phyloP scores from a whole-genome alignment of 1,140 invertebrate genomes.

The Meloidogyne chitwoodi region DNA sequence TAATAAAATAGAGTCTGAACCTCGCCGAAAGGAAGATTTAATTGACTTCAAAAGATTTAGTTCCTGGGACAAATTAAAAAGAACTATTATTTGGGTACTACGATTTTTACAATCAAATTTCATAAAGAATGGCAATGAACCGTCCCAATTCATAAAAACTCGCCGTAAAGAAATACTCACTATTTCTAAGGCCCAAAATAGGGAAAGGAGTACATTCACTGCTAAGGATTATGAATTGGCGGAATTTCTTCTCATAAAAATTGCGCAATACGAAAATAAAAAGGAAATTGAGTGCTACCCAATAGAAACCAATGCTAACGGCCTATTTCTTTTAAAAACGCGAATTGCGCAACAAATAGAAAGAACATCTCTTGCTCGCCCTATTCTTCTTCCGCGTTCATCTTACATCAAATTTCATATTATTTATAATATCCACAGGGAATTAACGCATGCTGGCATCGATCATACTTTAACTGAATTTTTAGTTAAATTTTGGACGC shows the following conservation, averaged over 20 bases:
- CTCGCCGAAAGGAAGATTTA: neutral
- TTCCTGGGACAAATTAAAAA: neutral
- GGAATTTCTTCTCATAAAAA: too few species aligned
- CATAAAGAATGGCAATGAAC: too few species aligned
- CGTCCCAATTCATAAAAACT: too few species aligned
- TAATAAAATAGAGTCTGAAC: too few species aligned
- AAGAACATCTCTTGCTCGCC: too few species aligned
- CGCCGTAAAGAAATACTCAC: too few species aligned
- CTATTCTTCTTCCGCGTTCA: neutral
- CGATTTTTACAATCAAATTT: too few species aligned
- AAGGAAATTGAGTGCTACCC: neutral
- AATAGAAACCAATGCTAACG: neutral
- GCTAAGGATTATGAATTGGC: too few species aligned
- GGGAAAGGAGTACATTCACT: too few species aligned
- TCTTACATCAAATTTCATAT: neutral
- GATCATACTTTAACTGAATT: conserved; percentile 14
- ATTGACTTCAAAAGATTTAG: neutral
- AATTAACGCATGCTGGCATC: neutral
- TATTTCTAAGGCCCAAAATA: too few species aligned
- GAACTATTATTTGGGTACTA: neutral
- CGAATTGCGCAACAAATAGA: neutral
- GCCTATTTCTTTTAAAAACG: neutral
- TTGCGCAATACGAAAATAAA: too few species aligned
- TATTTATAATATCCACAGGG: neutral
- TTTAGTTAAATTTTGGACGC: conserved; percentile 9